Percentiles rank a stretch among this genome's conserved stretches.
These are phyloP conservation scores for Agraylea sexmaculata DNA, from an alignment of 1,140 invertebrate species.

Conservation along the genomic window DNA sequence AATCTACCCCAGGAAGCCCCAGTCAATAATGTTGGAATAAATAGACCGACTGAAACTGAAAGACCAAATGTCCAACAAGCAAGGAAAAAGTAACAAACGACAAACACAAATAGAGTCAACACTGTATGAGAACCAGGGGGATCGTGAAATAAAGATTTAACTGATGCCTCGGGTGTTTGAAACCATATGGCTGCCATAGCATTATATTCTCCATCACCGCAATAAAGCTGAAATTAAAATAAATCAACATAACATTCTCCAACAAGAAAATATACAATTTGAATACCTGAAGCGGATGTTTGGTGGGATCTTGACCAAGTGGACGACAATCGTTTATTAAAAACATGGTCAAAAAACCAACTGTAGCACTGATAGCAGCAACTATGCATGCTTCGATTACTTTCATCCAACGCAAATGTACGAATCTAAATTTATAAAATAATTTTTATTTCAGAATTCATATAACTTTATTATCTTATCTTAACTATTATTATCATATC, in stretches of 20 bases:
- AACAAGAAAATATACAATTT: conserved; percentile 5
- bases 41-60: conserved; percentile 89
- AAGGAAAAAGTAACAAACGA: conserved; percentile 79
- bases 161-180: conserved; percentile 91
- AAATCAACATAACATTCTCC: no score
- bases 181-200: conserved; percentile 88
- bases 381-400: conserved; percentile 81
- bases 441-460: no score
- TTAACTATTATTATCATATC: no score
- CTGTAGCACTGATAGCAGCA: conserved; percentile 67
- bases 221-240: conserved; percentile 81
- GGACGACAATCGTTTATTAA: conserved; percentile 78
- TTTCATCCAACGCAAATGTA: conserved; percentile 60
- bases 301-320: conserved; percentile 60
- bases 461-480: no score
- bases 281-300: conserved; percentile 55
- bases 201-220: conserved; percentile 86
- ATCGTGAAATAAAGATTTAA: conserved; percentile 88
- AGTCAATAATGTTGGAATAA: conserved; percentile 89
- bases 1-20: conserved; percentile 95
- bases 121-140: conserved; percentile 75
- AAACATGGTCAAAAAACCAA: conserved; percentile 84
- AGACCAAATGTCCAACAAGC: conserved; percentile 91
- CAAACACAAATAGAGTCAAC: conserved; percentile 69
- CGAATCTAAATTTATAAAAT: conserved; percentile 60